Conservation (phyloP, 1,140 invertebrate genomes). For the Galleria mellonella region DNA sequence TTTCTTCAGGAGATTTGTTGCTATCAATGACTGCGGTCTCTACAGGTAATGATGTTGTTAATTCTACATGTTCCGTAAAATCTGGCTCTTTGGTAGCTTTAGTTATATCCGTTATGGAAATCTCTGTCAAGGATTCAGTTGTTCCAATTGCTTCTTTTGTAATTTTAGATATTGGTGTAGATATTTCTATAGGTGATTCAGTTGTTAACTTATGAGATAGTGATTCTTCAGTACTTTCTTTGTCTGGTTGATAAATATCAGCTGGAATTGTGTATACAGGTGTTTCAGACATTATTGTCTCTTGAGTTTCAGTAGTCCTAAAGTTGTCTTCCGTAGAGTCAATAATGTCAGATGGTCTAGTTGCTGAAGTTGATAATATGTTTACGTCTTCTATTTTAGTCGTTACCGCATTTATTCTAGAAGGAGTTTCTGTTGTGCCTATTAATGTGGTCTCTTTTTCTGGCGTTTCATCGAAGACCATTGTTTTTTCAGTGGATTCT, state of each 20-base stretch:
- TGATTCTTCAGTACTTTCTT: background rate
- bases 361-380: no score
- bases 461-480: no score
- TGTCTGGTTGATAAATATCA: background rate
- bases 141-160: background rate
- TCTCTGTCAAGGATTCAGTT: background rate
- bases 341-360: no score
- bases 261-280: background rate
- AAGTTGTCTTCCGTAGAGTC: no score
- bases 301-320: no score
- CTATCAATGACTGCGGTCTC: no score
- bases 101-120: background rate
- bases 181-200: slow-evolving; percentile 5
- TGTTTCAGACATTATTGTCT: background rate
- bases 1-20: no score
- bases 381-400: no score
- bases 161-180: slow-evolving; percentile 2
- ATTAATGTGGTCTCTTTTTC: slow-evolving; percentile 1
- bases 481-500: no score
- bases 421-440: background rate
- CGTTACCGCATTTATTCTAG: no score
- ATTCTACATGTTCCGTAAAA: background rate
- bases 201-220: background rate
- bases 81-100: background rate
- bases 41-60: no score